Evolutionary conservation across 2,113 vertebrate genomes (phyloP), one percentile per base, ranked within the genome.

Genomic region (Arenaria interpres): DNA sequence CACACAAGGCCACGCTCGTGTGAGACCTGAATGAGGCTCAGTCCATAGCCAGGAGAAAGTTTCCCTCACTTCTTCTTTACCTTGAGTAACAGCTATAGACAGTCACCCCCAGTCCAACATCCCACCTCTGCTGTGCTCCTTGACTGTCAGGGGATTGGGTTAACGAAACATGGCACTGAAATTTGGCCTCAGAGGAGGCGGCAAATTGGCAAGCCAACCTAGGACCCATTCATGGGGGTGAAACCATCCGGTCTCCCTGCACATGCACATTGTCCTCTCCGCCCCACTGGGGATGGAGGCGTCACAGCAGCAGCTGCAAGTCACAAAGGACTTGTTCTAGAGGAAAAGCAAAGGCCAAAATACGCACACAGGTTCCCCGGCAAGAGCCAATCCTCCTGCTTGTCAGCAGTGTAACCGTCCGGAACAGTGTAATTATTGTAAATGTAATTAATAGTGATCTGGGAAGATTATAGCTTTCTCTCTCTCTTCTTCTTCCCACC

Each of bases 371-470:
- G 73, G 51, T 87, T 88, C 57, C 33, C 56, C 82, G 56, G 64
- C 66, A 62, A 76, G 50, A 79, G 51, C 33, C 45, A 76, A 93
- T 80, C 76, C 80, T 91, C 76, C 93, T 53, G 43, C 84, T 93
- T 95, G 73, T 86, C 86, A 64, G 73, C 63, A 89, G 79, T 62
- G 86, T 89, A 96, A 91, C 77, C 2, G 1, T 63, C 88, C n/a
- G 28, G 77, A 92, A 90, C 87, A 72, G 73, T 76, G 71, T 86
- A 95, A 82, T 97, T 95, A 95, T 96, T 67, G 46, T 83, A 96
- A 85, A 93, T 89, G 74, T 91, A 97, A 96, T 97, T 97, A 96
- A 96, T 96, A 85, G 93, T 91, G 96, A 97, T 97, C 88, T 95
- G 96, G 95, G 75, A 88, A 96, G 95, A 97, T 96, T 91, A 95